phyloP scores from a whole-genome alignment of 2,797 vertebrate genomes.

The Fistularia commersonii region DNA sequence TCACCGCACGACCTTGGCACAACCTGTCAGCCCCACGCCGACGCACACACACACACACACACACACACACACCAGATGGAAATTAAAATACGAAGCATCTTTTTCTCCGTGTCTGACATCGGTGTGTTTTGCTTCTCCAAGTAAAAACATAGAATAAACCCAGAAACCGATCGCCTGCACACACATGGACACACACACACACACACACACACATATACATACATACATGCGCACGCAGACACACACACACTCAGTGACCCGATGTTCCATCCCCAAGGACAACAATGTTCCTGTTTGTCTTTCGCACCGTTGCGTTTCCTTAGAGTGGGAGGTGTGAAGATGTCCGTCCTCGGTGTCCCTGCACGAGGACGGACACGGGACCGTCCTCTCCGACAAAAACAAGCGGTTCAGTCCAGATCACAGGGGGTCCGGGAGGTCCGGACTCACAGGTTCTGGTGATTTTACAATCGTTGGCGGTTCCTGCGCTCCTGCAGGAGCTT shows the following conservation, averaged over 20 bases:
- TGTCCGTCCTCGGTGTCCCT: not conserved
- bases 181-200: slow-evolving; percentile 2
- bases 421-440: no score
- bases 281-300: slow-evolving; percentile 53
- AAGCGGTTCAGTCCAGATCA: no score
- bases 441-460: no score
- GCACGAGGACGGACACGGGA: not conserved
- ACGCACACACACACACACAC: slow-evolving; percentile 15
- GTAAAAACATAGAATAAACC: no score
- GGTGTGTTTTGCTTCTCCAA: no score
- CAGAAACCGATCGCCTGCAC: no score
- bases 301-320: slow-evolving; percentile 43
- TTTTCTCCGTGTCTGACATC: no score
- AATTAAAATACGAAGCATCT: no score
- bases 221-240: not conserved
- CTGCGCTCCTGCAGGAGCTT: no score
- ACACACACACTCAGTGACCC: slow-evolving; percentile 10
- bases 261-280: slow-evolving; percentile 24
- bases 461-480: no score
- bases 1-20: slow-evolving; percentile 55
- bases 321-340: slow-evolving; percentile 20
- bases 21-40: slow-evolving; percentile 47
- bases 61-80: slow-evolving; percentile 11
- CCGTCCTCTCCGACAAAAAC: slow-evolving; percentile 2
- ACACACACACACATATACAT: not conserved